phyloP scores from a whole-genome alignment of 1,140 invertebrate genomes.

The Drosophila persimilis region DNA sequence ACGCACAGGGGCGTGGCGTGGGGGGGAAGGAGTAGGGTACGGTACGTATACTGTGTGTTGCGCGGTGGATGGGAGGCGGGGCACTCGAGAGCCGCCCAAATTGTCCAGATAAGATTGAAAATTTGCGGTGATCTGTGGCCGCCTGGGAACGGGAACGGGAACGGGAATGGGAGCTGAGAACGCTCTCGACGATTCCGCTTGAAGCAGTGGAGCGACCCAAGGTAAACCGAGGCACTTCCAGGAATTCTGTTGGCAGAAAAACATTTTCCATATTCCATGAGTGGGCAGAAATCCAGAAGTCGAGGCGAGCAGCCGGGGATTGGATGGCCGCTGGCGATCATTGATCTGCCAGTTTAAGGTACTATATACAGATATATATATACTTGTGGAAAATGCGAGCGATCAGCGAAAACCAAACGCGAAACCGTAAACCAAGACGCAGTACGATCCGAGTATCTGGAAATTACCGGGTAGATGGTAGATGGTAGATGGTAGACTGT shows the following conservation, averaged over 20 bases:
- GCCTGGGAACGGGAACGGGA: conserved; percentile 2
- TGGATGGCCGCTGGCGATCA: conserved; percentile 42
- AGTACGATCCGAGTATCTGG: conserved; percentile 6
- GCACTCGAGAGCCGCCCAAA: conserved; percentile 18
- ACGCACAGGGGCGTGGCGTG: too few species aligned
- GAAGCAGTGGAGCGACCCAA: too few species aligned
- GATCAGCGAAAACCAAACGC: conserved; percentile 52
- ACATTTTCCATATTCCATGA: conserved; percentile 28
- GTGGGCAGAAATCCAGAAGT: conserved; percentile 32
- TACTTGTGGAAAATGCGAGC: conserved; percentile 35
- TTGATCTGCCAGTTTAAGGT: conserved; percentile 29
- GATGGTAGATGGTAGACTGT: too few species aligned
- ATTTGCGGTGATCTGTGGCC: conserved; percentile 44
- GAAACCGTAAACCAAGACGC: conserved; percentile 40
- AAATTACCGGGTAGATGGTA: neutral
- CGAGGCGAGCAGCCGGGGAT: conserved; percentile 11
- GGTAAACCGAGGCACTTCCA: conserved; percentile 28
- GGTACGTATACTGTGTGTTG: too few species aligned
- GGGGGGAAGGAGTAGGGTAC: conserved; percentile 4
- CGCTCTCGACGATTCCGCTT: neutral
- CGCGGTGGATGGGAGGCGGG: too few species aligned
- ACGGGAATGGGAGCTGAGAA: conserved; percentile 7
- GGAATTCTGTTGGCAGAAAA: conserved; percentile 29
- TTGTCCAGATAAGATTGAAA: conserved; percentile 42
- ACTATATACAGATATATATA: neutral